Conservation (phyloP, 2,113 vertebrate species). For the Spea multiplicata region DNA sequence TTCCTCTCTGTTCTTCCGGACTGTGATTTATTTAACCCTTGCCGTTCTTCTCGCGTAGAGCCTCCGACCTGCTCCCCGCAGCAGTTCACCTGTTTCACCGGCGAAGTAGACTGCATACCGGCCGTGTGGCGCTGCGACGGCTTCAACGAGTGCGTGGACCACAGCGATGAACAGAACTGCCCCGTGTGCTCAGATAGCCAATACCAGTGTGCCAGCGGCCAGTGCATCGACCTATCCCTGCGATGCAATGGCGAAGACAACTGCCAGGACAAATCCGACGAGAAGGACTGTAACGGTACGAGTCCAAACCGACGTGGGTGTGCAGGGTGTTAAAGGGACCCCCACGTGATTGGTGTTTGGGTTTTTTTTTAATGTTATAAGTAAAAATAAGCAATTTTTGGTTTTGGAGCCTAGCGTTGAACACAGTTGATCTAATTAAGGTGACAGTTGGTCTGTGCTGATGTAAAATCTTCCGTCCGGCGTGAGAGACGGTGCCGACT, state of each 20-base stretch:
- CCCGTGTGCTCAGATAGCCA: slow-evolving; percentile 85
- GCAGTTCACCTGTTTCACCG: slow-evolving; percentile 91
- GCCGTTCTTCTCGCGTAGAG: slow-evolving; percentile 67
- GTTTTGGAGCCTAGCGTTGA: too few species aligned
- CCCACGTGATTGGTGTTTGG: not conserved
- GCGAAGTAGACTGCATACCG: slow-evolving; percentile 96
- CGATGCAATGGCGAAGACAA: slow-evolving; percentile 88
- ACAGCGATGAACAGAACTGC: slow-evolving; percentile 91
- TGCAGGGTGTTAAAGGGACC: too few species aligned
- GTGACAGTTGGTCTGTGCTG: too few species aligned
- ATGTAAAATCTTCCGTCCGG: too few species aligned
- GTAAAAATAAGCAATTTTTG: too few species aligned
- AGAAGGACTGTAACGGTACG: slow-evolving; percentile 88
- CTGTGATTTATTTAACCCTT: too few species aligned
- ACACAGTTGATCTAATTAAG: too few species aligned
- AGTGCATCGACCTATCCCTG: slow-evolving; percentile 81
- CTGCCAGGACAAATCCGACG: slow-evolving; percentile 93
- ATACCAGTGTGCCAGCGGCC: slow-evolving; percentile 93
- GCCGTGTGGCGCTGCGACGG: slow-evolving; percentile 94
- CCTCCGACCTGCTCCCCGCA: slow-evolving; percentile 95
- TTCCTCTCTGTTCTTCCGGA: too few species aligned
- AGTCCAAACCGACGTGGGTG: not conserved
- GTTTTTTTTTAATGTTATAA: too few species aligned
- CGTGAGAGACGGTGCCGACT: too few species aligned
- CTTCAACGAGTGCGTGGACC: slow-evolving; percentile 87